Percentiles rank a stretch among this genome's conserved stretches.
Evolutionary conservation across 2,888 invertebrate species (phyloP).

Genomic region (Arrhopalites spinosus): DNA sequence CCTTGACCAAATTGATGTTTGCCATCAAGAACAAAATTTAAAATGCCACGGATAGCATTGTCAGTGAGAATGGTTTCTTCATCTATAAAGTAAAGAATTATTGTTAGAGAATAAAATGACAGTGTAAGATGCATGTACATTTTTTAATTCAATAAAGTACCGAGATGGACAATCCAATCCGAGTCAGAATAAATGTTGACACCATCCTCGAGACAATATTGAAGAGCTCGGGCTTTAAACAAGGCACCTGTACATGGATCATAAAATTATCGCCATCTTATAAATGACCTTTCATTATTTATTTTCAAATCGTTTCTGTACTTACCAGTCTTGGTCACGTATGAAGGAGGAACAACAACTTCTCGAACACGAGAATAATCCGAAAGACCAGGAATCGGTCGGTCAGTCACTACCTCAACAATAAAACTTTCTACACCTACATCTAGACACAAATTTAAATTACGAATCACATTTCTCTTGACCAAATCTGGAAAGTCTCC

Average conservation of each 20-base stretch:
- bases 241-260: no score
- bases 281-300: no score
- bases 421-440: constrained; percentile 93
- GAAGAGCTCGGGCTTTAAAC: constrained; percentile 88
- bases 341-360: constrained; percentile 84
- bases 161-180: constrained; percentile 96
- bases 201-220: constrained; percentile 90
- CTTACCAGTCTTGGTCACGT: constrained; percentile 86
- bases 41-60: constrained; percentile 84
- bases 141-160: no score
- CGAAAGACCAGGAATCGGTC: constrained; percentile 69
- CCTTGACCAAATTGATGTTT: constrained; percentile 96
- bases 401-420: constrained; percentile 94
- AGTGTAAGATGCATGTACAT: no score
- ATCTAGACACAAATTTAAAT: constrained; percentile 84
- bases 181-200: constrained; percentile 82
- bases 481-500: constrained; percentile 93
- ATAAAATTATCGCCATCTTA: no score
- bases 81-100: no score
- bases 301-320: no score
- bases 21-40: constrained; percentile 93
- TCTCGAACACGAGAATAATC: constrained; percentile 78
- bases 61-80: constrained; percentile 94
- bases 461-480: constrained; percentile 80
- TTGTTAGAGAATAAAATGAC: no score